Evolutionary conservation across 2,888 invertebrate genomes (phyloP), one percentile per base, ranked within the genome.

Genomic region (Amiota communis): DNA sequence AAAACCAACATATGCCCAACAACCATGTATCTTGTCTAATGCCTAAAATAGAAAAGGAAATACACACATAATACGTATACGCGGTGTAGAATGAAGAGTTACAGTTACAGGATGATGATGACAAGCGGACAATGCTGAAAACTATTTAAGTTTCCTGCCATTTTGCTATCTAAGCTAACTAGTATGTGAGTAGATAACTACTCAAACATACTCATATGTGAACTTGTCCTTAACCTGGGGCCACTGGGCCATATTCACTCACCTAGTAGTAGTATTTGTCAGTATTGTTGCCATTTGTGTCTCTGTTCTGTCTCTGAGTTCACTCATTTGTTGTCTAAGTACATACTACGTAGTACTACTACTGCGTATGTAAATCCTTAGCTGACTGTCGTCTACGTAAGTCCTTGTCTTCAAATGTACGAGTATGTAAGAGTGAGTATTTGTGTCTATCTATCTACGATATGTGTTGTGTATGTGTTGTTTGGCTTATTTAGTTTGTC

Each of bases 371-470:
- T 59, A 59, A 59, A 59, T 59, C 59, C 10, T 36, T 23, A 10
- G 13, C 13, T 15, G 53, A 53, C 53, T 57, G 57, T 36, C 36
- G 36, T 59, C 59, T 59, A 20, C 17, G 10, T 20, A 59, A 59
- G 59, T 59, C 59, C 59, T 59, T 59, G 59, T 59, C 59, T 59
- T 59, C 23, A 59, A 59, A 20, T 59, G 12, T 15, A 9, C 53
- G 67, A 20, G 59, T 17, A 17, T 53, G 12, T 69, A 12, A 8
- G 11, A 12, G 23, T 51, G 20, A 17, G 51, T 71, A 15, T 71
- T 36, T 64, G 51, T 71, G 63, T 23, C 49, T 61, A 20, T 70
- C 46, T 65, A 68, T 36, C 51, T 56, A 75, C 79, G 75, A n/a
- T n/a, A n/a, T n/a, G n/a, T n/a, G 76, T 15, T 73, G 17, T 47